Conservation (phyloP, 2,113 vertebrate species). For the Leucoraja erinaceus region DNA sequence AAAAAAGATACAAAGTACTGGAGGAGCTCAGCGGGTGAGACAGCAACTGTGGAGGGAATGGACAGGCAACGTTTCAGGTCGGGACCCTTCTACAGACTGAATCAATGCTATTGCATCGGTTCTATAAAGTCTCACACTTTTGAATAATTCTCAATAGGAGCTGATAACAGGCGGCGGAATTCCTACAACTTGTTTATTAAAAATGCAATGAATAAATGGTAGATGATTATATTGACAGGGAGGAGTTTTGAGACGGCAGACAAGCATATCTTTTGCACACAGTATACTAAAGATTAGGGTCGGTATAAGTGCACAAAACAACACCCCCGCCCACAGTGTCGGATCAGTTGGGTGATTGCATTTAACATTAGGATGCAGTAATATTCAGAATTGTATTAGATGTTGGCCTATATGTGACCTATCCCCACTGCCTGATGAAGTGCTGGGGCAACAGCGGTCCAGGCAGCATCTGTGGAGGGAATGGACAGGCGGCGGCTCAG, state of each 20-base stretch:
- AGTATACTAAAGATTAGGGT: background rate
- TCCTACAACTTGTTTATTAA: background rate
- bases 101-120: background rate
- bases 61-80: too few species aligned
- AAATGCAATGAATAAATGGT: background rate
- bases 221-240: background rate
- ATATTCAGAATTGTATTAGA: background rate
- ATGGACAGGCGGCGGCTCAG: too few species aligned
- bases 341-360: background rate
- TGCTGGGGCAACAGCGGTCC: too few species aligned
- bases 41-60: too few species aligned
- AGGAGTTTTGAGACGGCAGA: background rate
- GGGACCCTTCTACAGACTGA: too few species aligned
- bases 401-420: background rate
- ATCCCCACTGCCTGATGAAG: too few species aligned
- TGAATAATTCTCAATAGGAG: background rate
- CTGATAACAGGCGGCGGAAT: background rate
- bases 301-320: background rate
- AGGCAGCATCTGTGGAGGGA: too few species aligned
- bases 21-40: too few species aligned
- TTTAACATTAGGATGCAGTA: background rate
- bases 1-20: too few species aligned
- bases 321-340: background rate
- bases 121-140: too few species aligned
- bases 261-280: background rate